Evolutionary conservation across 2,797 vertebrate genomes (phyloP), one percentile per base, ranked within the genome.

Genomic region (Lacerta viridis): DNA sequence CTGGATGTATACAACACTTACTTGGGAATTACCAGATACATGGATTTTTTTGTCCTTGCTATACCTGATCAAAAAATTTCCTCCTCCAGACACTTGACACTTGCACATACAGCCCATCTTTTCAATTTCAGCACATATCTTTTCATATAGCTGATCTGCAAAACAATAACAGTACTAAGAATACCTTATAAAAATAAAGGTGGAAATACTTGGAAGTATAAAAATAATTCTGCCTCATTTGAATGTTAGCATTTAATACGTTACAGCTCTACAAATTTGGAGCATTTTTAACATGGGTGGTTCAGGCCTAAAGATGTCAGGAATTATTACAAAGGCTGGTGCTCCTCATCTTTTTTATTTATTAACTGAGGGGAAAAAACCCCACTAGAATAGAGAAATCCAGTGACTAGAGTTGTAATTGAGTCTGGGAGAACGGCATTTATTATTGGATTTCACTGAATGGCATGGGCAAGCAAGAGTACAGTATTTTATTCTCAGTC

Each of bases 131-230:
- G 98, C 98, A 61, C 71, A 96, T 85, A 98, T 93, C 92, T 98
- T 98, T 82, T 99, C 98, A 97, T 98, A 98, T 93, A 99, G 98
- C 84, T 99, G 97, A 97, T 98, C 98, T 99, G 94, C n/a, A 95
- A 94, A 69, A 81, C 69, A 80, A 86, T n/a, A 91, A 91, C 0
- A 0, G 46, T 68, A 80, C 27, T 59, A 84, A 39, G 43, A 80
- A 15, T 1, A 25, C 6, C 36, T 64, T 36, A 7, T 36, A 18
- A 18, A 17, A 46, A 23, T 10, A 81, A 68, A 83, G 59, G 41
- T 8, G 36, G 23, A 77, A 25, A 76, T 77, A 13, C 43, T 27
- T 15, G 39, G 39, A 80, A 79, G 20, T 29, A 46, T 25, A 36
- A 77, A 64, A 82, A 69, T 33, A 43, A 27, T 43, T 46, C 23